Evolutionary conservation across 2,113 vertebrate species (phyloP).

Genomic region (Smithornis capensis): DNA sequence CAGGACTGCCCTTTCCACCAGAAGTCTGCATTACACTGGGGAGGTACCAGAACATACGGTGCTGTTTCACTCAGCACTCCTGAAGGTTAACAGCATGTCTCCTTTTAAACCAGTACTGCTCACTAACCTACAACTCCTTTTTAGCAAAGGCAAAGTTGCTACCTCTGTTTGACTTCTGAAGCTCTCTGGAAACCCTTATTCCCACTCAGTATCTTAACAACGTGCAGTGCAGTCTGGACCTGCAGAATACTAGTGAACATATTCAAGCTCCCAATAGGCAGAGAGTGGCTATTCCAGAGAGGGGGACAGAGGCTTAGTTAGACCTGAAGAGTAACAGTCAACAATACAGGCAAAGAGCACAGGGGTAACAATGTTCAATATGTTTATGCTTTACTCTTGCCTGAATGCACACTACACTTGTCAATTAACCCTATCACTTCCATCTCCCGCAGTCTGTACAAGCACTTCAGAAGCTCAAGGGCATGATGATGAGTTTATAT

Average conservation of each 20-base stretch:
- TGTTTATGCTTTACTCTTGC: neutral
- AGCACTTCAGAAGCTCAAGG: neutral
- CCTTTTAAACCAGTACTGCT: neutral
- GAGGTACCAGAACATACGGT: accelerated
- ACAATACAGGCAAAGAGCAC: neutral
- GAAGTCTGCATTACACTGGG: neutral
- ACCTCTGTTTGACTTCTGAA: neutral
- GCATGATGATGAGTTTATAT: neutral
- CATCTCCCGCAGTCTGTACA: neutral
- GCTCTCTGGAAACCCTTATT: neutral
- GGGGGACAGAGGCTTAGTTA: neutral
- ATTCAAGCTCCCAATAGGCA: neutral
- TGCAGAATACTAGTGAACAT: neutral
- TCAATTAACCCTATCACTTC: neutral
- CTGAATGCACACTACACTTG: neutral
- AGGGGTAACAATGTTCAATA: neutral
- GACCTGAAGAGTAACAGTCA: neutral
- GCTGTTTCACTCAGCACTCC: neutral
- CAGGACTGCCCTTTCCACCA: neutral
- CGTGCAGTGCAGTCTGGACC: neutral
- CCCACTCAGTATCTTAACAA: neutral
- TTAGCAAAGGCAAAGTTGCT: neutral
- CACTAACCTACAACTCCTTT: neutral
- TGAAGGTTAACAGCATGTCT: neutral
- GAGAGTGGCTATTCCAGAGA: neutral